Evolutionary conservation across 2,113 vertebrate species (phyloP).

Genomic region (Poeciliopsis retropinna): DNA sequence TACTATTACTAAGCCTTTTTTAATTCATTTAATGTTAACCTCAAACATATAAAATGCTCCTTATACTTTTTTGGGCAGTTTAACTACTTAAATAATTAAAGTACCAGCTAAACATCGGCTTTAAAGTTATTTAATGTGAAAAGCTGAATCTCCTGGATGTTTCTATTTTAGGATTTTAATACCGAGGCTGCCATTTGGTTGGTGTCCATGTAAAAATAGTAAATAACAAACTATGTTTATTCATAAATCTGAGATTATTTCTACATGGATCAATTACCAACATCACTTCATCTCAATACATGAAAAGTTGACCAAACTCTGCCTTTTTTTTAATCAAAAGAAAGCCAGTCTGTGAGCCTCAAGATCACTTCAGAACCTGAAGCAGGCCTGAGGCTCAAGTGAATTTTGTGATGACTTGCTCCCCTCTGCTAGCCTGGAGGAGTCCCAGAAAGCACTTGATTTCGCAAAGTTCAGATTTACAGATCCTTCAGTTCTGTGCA

Average conservation of each 20-base stretch:
- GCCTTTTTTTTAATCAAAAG: neutral
- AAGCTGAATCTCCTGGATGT: too few species aligned
- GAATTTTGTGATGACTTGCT: neutral
- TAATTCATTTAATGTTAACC: neutral
- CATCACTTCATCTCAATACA: neutral
- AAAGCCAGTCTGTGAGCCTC: neutral
- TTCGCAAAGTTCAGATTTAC: neutral
- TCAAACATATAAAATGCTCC: neutral
- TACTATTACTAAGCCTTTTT: neutral
- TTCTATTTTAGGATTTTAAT: too few species aligned
- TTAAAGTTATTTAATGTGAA: too few species aligned
- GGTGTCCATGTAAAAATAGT: neutral
- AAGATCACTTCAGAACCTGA: neutral
- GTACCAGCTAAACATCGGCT: neutral
- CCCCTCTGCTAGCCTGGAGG: neutral
- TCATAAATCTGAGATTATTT: neutral
- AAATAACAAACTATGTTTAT: neutral
- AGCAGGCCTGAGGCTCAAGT: too few species aligned
- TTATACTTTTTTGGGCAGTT: neutral
- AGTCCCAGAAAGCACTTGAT: neutral
- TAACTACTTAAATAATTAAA: neutral
- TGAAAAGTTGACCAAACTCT: neutral
- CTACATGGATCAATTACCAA: neutral
- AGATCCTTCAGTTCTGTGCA: neutral
- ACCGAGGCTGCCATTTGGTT: too few species aligned